Percentiles rank a stretch among this genome's conserved stretches.
phyloP scores from a whole-genome alignment of 2,797 vertebrate genomes.

The Gymnoscopelus microlampas region DNA sequence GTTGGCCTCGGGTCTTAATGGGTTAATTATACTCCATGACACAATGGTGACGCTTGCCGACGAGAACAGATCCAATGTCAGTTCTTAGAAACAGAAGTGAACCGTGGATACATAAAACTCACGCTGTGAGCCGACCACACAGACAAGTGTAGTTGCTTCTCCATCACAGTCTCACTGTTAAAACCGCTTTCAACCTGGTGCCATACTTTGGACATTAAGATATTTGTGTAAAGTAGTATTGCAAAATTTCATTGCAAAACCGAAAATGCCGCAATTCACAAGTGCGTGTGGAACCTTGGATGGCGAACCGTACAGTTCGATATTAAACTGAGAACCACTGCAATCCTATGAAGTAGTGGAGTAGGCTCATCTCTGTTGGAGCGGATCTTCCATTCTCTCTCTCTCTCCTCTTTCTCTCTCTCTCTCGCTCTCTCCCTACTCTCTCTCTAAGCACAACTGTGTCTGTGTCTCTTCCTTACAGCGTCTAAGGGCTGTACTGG shows the following conservation, averaged over 20 bases:
- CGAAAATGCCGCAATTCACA: neutral
- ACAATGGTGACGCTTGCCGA: no score
- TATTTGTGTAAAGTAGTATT: no score
- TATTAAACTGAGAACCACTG: neutral
- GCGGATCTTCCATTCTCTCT: slow-evolving; percentile 7
- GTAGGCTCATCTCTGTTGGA: slow-evolving; percentile 27
- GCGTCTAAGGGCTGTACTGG: slow-evolving; percentile 9
- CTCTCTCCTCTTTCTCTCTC: slow-evolving; percentile 4
- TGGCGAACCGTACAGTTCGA: neutral
- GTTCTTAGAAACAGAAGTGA: no score
- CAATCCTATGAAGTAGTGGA: neutral
- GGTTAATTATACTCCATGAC: no score
- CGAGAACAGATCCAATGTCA: no score
- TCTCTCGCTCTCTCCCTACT: neutral
- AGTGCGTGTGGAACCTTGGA: neutral
- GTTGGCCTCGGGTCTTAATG: no score
- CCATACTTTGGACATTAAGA: no score
- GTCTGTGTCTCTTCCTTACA: slow-evolving; percentile 27
- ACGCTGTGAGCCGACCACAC: no score
- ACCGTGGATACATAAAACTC: no score
- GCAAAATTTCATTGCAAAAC: neutral
- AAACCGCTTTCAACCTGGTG: no score
- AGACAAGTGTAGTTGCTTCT: no score
- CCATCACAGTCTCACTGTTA: no score
- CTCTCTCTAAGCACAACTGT: neutral